Base-by-base conservation (phyloP, 2,888 invertebrate genomes). In the Hermaeophaga mercurialis region DNA sequence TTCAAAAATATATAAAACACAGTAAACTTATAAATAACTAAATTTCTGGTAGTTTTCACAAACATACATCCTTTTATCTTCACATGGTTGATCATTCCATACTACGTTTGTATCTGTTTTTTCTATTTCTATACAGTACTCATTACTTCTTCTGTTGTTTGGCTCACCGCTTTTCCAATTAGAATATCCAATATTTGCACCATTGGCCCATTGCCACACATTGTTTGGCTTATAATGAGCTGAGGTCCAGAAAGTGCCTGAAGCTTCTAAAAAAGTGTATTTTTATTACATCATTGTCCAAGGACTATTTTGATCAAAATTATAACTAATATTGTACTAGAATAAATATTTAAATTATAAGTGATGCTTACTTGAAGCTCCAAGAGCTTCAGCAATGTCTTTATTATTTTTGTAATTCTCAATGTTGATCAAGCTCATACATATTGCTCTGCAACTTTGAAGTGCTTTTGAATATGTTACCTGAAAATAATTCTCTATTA, bases 1-100 rank as follows among this genome's bases (percentile, higher is more conserved):
- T n/a, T n/a, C n/a, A n/a, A n/a, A n/a, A n/a, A n/a, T n/a, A n/a
- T n/a, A n/a, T n/a, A n/a, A n/a, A n/a, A n/a, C n/a, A n/a, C n/a
- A n/a, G n/a, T n/a, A n/a, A n/a, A n/a, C n/a, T n/a, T n/a, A n/a
- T n/a, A n/a, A n/a, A n/a, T n/a, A n/a, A n/a, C n/a, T n/a, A n/a
- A n/a, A n/a, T n/a, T n/a, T n/a, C n/a, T n/a, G n/a, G n/a, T n/a
- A n/a, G n/a, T n/a, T n/a, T 47, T 58, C 58, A 41, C 58, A 58
- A 5, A 58, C 12, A 14, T 48, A 54, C 24, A 36, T 48, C 5
- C 38, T 19, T 12, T 54, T 36, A 9, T 54, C 34, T 24, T 24
- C 36, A 19, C 57, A 58, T n/a, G 47, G 47, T 17, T 58, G 44
- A 24, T 54, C 57, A 38, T 58, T 46, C 57, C 57, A 58, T n/a